phyloP scores from a whole-genome alignment of 2,113 vertebrate species.

The Thomomys bottae region DNA sequence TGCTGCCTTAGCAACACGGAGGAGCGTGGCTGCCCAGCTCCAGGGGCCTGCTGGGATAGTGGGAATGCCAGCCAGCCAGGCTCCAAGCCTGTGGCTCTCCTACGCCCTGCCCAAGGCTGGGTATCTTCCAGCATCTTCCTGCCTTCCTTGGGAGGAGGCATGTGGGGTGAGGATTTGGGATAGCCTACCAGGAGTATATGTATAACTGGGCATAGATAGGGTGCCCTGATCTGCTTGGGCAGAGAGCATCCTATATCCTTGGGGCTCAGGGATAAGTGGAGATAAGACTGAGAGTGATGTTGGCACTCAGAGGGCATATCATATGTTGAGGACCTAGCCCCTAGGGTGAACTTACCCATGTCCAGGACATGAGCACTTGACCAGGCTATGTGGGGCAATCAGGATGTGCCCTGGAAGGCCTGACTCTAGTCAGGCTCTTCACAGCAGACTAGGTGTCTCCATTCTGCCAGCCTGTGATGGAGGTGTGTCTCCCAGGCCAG shows the following conservation, averaged over 20 bases:
- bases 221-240: not conserved
- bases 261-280: not conserved
- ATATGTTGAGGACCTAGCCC: not conserved
- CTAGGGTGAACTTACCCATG: not conserved
- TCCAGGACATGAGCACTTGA: not conserved
- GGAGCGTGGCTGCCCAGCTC: slow-evolving; percentile 46
- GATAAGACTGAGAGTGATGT: not conserved
- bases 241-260: not conserved
- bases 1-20: slow-evolving; percentile 65
- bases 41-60: not conserved
- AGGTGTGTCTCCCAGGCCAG: not conserved
- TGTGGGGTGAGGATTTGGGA: not conserved
- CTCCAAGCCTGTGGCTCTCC: slow-evolving; percentile 6
- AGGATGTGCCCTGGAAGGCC: not conserved
- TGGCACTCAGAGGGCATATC: not conserved
- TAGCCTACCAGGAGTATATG: not conserved
- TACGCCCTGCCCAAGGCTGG: not conserved
- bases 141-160: not conserved
- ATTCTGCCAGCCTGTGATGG: not conserved
- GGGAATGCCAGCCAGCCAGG: slow-evolving; percentile 26
- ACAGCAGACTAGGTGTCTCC: not conserved
- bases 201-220: not conserved
- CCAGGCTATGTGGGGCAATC: not conserved
- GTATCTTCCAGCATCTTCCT: not conserved
- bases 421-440: not conserved